A percentile compares a stretch with the other conserved stretches of the same genome.
These are phyloP conservation scores for Neodiprion pinetum DNA, from an alignment of 1,140 invertebrate species.

Conservation along the genomic window DNA sequence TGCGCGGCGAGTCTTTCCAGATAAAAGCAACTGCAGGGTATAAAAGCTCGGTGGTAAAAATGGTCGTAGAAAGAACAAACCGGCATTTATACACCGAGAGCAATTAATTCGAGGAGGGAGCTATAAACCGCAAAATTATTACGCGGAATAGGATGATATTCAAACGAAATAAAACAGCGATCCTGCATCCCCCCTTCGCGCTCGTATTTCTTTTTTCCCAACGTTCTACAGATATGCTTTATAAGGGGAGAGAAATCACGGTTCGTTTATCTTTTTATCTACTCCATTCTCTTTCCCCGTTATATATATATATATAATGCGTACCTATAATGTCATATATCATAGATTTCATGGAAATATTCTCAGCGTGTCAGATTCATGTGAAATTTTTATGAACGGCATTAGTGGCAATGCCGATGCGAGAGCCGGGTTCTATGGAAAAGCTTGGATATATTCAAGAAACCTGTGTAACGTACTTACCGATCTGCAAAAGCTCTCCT, in stretches of 20 bases:
- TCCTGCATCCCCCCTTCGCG: neutral
- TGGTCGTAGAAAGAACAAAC: neutral
- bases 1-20: neutral
- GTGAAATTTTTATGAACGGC: no score
- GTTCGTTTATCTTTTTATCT: slow-evolving; percentile 7
- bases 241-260: neutral
- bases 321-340: no score
- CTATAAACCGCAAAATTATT: slow-evolving; percentile 1
- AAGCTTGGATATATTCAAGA: no score
- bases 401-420: no score
- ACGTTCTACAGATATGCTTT: neutral
- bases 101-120: neutral
- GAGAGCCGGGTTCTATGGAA: no score
- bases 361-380: no score
- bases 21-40: neutral
- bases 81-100: neutral
- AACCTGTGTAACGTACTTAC: no score
- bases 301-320: no score
- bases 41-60: neutral
- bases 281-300: neutral
- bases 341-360: no score
- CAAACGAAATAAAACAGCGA: neutral
- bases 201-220: neutral
- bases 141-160: neutral
- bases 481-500: no score